Evolutionary conservation across 2,888 invertebrate species (phyloP), one percentile per base, ranked within the genome.

Genomic region (Ichneumoninae sp.): DNA sequence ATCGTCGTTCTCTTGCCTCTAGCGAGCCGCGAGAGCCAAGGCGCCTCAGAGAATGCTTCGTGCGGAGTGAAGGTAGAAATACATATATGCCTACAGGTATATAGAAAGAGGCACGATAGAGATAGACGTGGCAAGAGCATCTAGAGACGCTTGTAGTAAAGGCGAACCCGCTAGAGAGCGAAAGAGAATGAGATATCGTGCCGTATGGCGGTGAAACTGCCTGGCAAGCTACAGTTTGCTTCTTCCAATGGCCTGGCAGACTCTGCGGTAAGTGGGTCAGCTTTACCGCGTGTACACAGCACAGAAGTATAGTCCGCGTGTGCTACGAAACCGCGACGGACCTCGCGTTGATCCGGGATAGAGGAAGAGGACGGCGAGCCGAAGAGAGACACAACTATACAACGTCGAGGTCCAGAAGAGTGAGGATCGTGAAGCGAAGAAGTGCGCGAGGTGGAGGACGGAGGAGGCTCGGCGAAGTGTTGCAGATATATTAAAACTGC

Each of bases 301-400:
- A 33, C 19, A 62, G 60, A 60, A 60, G 74, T 60, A 74, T 62
- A 74, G 71, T 36, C 19, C 4, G 75, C 30, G 76, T 36, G 74
- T 13, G 62, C 80, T 83, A 83, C 83, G 83, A 83, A 80, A 83
- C 70, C 62, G 52, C 75, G 69, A 74, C 74, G 78, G 77, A 78
- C 77, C 82, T 78, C 74, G 83, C 65, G 54, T 66, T 72, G 72
- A 78, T 82, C 82, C 72, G 77, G 75, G 75, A 74, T 70, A 44
- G 65, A 83, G 69, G 69, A 79, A 75, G 75, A 80, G 83, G 13
- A 74, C 50, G 78, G 62, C 30, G 57, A 33, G 40, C 44, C 57
- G 33, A 13, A 54, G 36, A 68, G 47, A 40, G 16, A 68, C 33
- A n/a, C 36, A n/a, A 10, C 71, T 6, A 47, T 22, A 69, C 13